Evolutionary conservation across 2,888 invertebrate species (phyloP).

Genomic region (Eupelmus urozonus): DNA sequence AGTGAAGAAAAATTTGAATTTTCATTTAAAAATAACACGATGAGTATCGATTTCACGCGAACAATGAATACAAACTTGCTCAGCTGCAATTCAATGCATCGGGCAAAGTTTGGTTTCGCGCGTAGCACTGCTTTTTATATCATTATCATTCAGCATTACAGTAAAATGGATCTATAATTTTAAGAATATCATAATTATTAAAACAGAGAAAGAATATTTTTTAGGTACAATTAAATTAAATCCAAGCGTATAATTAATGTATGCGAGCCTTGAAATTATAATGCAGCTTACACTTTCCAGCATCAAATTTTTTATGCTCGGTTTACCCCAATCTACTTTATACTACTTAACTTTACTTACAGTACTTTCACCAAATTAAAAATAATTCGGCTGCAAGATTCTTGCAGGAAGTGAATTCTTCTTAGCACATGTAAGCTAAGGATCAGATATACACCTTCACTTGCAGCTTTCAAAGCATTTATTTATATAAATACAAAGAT

Average conservation of each 20-base stretch:
- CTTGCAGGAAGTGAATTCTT: background rate
- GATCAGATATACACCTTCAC: too few species aligned
- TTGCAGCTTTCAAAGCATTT: too few species aligned
- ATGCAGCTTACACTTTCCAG: constrained; percentile 5
- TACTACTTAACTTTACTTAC: background rate
- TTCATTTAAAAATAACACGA: constrained; percentile 32
- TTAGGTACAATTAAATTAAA: too few species aligned
- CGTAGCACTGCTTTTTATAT: background rate
- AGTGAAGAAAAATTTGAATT: background rate
- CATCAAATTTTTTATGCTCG: constrained; percentile 31
- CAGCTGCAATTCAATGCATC: background rate
- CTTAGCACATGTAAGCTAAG: too few species aligned
- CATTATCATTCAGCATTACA: background rate
- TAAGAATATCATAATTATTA: too few species aligned
- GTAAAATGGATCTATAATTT: background rate
- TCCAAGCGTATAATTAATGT: too few species aligned
- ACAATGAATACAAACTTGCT: background rate
- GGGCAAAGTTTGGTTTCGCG: background rate
- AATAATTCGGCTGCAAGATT: constrained; percentile 13
- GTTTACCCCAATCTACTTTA: constrained; percentile 11
- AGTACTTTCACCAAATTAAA: constrained; percentile 25
- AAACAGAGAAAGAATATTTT: too few species aligned
- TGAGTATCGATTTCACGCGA: constrained; percentile 44
- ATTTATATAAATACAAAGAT: too few species aligned
- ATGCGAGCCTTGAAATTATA: too few species aligned